phyloP scores from a whole-genome alignment of 2,797 vertebrate genomes.

The Clarias platycephalus region DNA sequence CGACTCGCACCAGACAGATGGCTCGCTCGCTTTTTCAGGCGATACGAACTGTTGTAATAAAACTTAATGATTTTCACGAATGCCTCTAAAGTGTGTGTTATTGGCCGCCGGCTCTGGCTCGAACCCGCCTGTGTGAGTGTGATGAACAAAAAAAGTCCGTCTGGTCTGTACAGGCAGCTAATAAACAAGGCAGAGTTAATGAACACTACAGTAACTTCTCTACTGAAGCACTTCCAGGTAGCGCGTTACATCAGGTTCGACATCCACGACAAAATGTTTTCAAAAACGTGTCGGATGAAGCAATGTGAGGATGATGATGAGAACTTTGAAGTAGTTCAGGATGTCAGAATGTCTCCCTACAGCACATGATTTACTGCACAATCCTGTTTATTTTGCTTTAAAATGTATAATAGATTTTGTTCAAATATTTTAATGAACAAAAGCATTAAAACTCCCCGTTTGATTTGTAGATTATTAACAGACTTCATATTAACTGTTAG shows the following conservation, averaged over 20 bases:
- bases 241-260: neutral
- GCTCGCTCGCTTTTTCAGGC: constrained; percentile 27
- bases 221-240: neutral
- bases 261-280: constrained; percentile 4
- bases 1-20: constrained; percentile 31
- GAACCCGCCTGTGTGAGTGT: constrained; percentile 14
- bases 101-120: constrained; percentile 29
- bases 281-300: neutral
- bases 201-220: constrained; percentile 21
- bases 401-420: no score
- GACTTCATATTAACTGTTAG: no score
- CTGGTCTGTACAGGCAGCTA: neutral
- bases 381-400: no score
- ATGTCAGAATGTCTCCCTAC: no score
- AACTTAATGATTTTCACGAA: constrained; percentile 46
- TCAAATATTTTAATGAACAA: no score
- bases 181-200: constrained; percentile 29
- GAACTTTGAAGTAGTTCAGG: neutral
- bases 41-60: constrained; percentile 42
- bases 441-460: no score
- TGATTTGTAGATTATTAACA: no score
- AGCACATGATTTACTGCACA: no score
- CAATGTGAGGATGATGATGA: neutral
- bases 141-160: constrained; percentile 25
- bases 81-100: constrained; percentile 40